These are phyloP conservation scores for Orestias chungarensis DNA, from an alignment of 2,797 vertebrate species.

Conservation along the genomic window DNA sequence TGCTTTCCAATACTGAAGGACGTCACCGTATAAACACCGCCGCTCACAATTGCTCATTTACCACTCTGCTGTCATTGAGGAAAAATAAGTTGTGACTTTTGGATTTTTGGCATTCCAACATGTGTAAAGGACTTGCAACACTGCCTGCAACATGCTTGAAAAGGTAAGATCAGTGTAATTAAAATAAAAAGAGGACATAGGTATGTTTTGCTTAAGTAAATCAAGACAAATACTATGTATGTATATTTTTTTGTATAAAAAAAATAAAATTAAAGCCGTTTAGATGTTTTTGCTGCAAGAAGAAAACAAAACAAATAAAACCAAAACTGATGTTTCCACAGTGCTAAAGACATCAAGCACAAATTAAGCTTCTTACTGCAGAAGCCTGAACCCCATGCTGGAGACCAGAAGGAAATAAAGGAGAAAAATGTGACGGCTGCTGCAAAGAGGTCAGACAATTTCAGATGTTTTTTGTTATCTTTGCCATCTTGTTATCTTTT, in stretches of 20 bases:
- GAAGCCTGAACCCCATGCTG: slow-evolving; percentile 82
- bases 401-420: slow-evolving; percentile 76
- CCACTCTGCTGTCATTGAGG: slow-evolving; percentile 4
- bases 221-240: background rate
- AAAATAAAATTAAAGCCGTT: too few relatives aligned
- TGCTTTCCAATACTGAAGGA: slow-evolving; percentile 38
- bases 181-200: background rate
- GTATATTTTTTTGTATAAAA: too few relatives aligned
- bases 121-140: slow-evolving; percentile 93
- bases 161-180: slow-evolving; percentile 76
- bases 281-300: background rate
- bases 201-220: background rate
- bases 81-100: slow-evolving; percentile 2
- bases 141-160: slow-evolving; percentile 92
- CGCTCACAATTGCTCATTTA: slow-evolving; percentile 6
- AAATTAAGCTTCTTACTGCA: slow-evolving; percentile 90
- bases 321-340: slow-evolving; percentile 53
- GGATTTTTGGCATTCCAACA: slow-evolving; percentile 69
- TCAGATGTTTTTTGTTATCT: background rate
- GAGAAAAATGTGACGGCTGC: slow-evolving; percentile 74
- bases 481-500: too few relatives aligned
- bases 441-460: slow-evolving; percentile 81
- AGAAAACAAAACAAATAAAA: slow-evolving; percentile 13
- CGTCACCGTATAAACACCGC: slow-evolving; percentile 19
- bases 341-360: slow-evolving; percentile 95